Evolutionary conservation across 2,888 invertebrate species (phyloP), one percentile per base, ranked within the genome.

Genomic region (Lochmaea capreae): DNA sequence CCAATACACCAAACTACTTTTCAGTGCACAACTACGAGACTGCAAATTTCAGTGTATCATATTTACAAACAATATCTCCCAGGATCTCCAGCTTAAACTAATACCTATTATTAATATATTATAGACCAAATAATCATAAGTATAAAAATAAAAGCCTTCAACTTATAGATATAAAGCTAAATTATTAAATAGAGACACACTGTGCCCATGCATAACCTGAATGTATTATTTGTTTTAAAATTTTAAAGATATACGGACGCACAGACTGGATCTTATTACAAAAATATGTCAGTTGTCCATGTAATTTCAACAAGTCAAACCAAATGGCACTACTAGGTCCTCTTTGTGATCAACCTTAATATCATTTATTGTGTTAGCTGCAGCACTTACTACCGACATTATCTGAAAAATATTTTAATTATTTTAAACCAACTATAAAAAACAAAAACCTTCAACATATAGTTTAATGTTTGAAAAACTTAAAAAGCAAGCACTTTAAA

Each of bases 321-420:
- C 90, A 89, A 97, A 97, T 11, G 96, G 95, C 69, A 97, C 96
- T 75, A 97, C 96, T 81, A 97, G 88, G 82, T 96, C 95, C 86
- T 97, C 97, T 85, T 93, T 95, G 84, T 97, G 96, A 83, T 95
- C 93, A 72, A 97, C 94, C 84, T 93, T 92, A n/a, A 97, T 91
- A 78, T 95, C 94, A 16, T 90, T 90, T 76, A 96, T 89, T 66
- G 95, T 95, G 43, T 90, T 88, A 12, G 92, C 91, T 4, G 94
- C 93, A 85, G 92, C 92, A 80, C 90, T 91, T 54, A 95, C 90
- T 67, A 92, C 90, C 76, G 89, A 89, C 73, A 90, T 91, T 83
- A 96, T 93, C 96, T 96, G 88, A 76, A 89, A 89, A 79, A 73
- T 79, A 76, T 79, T 54, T 73, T 10, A 65, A 71, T 57, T 11